Conservation (phyloP, 2,888 invertebrate genomes). For the Hybos culiciformis region DNA sequence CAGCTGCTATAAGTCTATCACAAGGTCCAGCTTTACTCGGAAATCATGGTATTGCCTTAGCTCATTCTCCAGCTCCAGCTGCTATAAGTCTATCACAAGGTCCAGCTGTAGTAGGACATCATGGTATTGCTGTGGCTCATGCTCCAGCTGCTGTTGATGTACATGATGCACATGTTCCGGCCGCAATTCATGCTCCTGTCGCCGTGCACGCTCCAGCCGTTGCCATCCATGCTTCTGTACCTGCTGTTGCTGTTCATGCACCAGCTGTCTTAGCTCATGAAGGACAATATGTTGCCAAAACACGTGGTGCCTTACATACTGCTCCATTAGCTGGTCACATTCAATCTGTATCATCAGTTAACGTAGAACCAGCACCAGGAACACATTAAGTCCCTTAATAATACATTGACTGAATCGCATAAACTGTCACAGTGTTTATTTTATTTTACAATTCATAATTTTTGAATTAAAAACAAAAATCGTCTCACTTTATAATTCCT, state of each 20-base stretch:
- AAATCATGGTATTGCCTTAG: slow-evolving; percentile 27
- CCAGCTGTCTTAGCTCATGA: slow-evolving; percentile 27
- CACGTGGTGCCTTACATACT: slow-evolving; percentile 26
- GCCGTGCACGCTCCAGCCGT: slow-evolving; percentile 9
- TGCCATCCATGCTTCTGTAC: slow-evolving; percentile 20
- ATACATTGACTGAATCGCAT: not conserved
- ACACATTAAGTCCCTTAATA: slow-evolving; percentile 19
- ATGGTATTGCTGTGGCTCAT: slow-evolving; percentile 8
- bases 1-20: not conserved
- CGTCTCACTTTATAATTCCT: too few species aligned
- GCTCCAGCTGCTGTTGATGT: slow-evolving; percentile 14
- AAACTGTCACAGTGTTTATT: not conserved
- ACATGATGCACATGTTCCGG: not conserved
- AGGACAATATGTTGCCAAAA: slow-evolving; percentile 27
- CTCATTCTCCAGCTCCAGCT: slow-evolving; percentile 22
- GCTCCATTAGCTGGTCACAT: slow-evolving; percentile 27
- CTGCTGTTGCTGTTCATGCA: slow-evolving; percentile 30
- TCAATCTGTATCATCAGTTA: slow-evolving; percentile 26
- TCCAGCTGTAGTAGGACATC: not conserved
- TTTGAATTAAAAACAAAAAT: not conserved
- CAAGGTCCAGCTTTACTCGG: slow-evolving; percentile 24
- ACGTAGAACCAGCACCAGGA: slow-evolving; percentile 28
- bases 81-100: slow-evolving; percentile 1
- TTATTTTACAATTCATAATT: not conserved
- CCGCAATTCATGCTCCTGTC: slow-evolving; percentile 11